A percentile compares a stretch with the other conserved stretches of the same genome.
Conservation (phyloP, 2,888 invertebrate species). For the Urechis unicinctus region DNA sequence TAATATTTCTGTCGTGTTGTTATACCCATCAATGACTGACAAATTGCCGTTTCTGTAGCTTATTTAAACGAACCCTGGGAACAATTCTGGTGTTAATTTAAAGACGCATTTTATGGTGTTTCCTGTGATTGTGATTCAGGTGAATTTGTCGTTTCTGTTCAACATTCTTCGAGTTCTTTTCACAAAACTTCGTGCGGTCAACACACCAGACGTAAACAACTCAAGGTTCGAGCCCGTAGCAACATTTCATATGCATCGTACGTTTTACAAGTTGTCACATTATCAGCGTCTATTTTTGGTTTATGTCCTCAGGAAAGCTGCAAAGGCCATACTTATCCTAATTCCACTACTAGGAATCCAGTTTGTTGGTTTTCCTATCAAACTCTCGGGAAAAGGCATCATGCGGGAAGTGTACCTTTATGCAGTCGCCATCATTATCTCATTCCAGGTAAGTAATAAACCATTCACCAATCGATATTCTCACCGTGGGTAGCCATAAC, state of each 20-base stretch:
- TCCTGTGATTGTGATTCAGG: too few relatives aligned
- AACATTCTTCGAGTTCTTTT: conserved; percentile 64
- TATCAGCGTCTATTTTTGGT: neutral
- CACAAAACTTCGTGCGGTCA: conserved; percentile 57
- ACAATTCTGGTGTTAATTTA: too few relatives aligned
- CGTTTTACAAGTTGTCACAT: neutral
- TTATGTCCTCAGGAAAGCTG: conserved; percentile 61
- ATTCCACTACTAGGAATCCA: conserved; percentile 87
- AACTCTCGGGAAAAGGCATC: conserved; percentile 55
- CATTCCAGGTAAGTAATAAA: conserved; percentile 64
- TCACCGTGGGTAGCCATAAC: too few relatives aligned
- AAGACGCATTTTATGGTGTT: too few relatives aligned
- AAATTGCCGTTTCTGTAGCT: too few relatives aligned
- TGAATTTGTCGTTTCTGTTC: conserved; percentile 60
- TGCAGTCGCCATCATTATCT: conserved; percentile 76
- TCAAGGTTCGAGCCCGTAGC: conserved; percentile 22
- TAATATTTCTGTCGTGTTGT: too few relatives aligned
- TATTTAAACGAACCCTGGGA: too few relatives aligned
- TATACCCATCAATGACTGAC: too few relatives aligned
- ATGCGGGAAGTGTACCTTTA: conserved; percentile 75
- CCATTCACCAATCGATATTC: neutral
- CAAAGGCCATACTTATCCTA: conserved; percentile 76
- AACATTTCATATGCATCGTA: neutral
- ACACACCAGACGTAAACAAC: conserved; percentile 37
- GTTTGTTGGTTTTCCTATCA: conserved; percentile 80